Evolutionary conservation across 2,888 invertebrate genomes (phyloP).

Genomic region (Caradrina clavipalpis): DNA sequence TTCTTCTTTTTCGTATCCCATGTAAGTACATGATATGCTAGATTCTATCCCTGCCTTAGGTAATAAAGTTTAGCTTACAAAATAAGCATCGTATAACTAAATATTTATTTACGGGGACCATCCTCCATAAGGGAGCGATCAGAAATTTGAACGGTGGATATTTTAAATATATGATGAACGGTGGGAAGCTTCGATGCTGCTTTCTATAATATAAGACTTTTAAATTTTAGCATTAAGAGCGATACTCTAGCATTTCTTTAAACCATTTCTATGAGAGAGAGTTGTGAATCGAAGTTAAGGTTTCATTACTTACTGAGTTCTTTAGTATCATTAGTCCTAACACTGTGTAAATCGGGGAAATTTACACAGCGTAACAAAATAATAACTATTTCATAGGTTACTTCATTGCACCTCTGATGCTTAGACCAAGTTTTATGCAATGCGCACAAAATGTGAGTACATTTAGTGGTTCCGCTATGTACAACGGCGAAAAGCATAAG

Average conservation of each 20-base stretch:
- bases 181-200: conserved; percentile 80
- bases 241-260: conserved; percentile 74
- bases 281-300: conserved; percentile 84
- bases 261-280: conserved; percentile 76
- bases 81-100: conserved; percentile 79
- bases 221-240: conserved; percentile 77
- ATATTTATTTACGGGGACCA: conserved; percentile 87
- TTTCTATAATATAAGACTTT: conserved; percentile 82
- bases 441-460: conserved; percentile 82
- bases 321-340: conserved; percentile 72
- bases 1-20: conserved; percentile 76
- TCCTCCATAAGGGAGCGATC: conserved; percentile 84
- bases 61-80: conserved; percentile 76
- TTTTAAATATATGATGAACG: conserved; percentile 68
- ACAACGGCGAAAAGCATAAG: conserved; percentile 59
- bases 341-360: conserved; percentile 89
- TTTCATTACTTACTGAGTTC: conserved; percentile 68
- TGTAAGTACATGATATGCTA: conserved; percentile 78
- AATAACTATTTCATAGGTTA: conserved; percentile 70
- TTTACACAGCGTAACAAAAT: conserved; percentile 80
- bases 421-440: conserved; percentile 82
- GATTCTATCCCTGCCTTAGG: conserved; percentile 85
- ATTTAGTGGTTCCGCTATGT: conserved; percentile 65
- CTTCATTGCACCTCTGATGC: conserved; percentile 82
- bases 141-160: conserved; percentile 77